phyloP scores from a whole-genome alignment of 2,888 invertebrate genomes.

The Pseudeuparius sepicola region DNA sequence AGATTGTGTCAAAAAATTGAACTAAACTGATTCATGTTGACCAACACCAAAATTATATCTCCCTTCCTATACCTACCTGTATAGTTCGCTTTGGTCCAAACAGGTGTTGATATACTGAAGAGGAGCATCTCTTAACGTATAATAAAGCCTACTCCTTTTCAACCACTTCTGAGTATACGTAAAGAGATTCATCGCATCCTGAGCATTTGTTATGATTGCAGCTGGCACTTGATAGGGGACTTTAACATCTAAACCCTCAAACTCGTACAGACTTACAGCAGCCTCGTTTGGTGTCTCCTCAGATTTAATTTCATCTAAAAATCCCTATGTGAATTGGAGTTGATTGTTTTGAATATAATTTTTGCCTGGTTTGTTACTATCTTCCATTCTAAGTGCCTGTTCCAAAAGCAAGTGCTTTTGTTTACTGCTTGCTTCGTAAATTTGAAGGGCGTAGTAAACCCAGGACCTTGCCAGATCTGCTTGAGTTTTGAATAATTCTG shows the following conservation, averaged over 20 bases:
- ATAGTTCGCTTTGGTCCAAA: slow-evolving; percentile 53
- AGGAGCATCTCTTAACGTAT: slow-evolving; percentile 48
- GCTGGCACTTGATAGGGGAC: slow-evolving; percentile 27
- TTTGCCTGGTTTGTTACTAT: no score
- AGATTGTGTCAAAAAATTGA: slow-evolving; percentile 1
- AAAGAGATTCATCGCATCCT: slow-evolving; percentile 46
- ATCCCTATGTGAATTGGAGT: no score
- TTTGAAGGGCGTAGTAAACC: slow-evolving; percentile 50
- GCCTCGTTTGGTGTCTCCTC: no score
- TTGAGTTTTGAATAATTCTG: slow-evolving; percentile 28
- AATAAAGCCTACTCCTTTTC: slow-evolving; percentile 47
- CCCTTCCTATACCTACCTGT: slow-evolving; percentile 33
- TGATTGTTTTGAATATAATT: no score
- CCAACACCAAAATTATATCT: neutral
- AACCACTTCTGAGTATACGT: slow-evolving; percentile 50
- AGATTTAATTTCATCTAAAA: no score
- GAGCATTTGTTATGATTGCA: slow-evolving; percentile 34
- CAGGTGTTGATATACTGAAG: slow-evolving; percentile 50
- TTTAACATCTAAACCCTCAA: slow-evolving; percentile 25
- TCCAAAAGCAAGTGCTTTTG: no score
- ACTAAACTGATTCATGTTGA: no score
- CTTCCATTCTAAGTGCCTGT: no score
- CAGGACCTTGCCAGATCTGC: slow-evolving; percentile 46
- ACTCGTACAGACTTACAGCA: no score
- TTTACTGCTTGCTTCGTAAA: slow-evolving; percentile 49